These are phyloP conservation scores for Julus scanicus DNA, from an alignment of 2,888 invertebrate species.

Conservation along the genomic window DNA sequence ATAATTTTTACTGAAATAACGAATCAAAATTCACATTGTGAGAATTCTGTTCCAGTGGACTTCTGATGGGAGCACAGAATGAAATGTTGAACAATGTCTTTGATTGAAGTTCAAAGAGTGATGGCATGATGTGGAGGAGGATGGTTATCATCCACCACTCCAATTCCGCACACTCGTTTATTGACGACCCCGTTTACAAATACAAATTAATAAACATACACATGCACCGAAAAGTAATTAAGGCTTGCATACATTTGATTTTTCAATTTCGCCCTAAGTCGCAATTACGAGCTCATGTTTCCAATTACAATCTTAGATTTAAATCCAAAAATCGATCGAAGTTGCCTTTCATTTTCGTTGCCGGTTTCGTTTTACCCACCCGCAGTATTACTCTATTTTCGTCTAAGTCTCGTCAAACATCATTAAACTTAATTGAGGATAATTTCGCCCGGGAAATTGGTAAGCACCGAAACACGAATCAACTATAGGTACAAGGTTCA, in stretches of 20 bases:
- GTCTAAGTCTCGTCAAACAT: conserved; percentile 1
- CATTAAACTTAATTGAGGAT: conserved; percentile 33
- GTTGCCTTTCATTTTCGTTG: conserved; percentile 14
- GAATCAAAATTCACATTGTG: conserved; percentile 17
- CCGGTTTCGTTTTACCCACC: conserved; percentile 5
- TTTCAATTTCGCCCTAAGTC: conserved; percentile 33
- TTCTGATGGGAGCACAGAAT: no score
- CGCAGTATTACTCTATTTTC: background rate
- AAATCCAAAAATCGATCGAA: conserved; percentile 15
- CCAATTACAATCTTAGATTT: conserved; percentile 33
- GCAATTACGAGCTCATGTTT: conserved; percentile 33
- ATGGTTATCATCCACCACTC: no score
- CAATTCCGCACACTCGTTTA: background rate
- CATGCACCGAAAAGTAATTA: background rate
- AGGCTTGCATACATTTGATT: background rate
- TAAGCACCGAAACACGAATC: conserved; percentile 6
- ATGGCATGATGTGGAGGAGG: no score
- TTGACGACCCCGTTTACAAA: conserved; percentile 13
- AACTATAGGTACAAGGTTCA: background rate
- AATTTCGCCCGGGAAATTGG: conserved; percentile 33
- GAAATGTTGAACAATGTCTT: no score
- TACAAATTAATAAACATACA: background rate
- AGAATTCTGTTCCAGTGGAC: background rate
- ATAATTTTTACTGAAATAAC: conserved; percentile 33
- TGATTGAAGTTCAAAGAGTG: no score